Percentiles rank a stretch among this genome's conserved stretches.
Conservation (phyloP, 2,797 vertebrate species). For the Chelonia mydas region DNA sequence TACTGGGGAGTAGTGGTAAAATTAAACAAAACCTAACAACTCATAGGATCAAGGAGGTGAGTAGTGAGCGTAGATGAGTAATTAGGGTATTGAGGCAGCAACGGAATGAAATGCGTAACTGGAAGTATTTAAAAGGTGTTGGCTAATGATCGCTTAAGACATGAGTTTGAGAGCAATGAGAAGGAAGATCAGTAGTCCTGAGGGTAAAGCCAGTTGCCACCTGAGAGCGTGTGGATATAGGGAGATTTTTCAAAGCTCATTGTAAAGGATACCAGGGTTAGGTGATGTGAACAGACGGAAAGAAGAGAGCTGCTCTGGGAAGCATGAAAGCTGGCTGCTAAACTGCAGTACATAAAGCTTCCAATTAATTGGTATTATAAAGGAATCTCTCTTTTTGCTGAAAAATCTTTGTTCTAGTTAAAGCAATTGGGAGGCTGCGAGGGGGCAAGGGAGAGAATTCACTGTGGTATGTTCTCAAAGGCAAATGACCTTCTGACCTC, state of each 20-base stretch:
- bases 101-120: not conserved
- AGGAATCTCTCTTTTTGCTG: not conserved
- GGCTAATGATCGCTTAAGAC: not conserved
- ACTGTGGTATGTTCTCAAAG: not conserved
- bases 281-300: not conserved
- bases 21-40: not conserved
- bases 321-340: not conserved
- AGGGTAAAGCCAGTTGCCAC: not conserved
- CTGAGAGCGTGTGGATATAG: not conserved
- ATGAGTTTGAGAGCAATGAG: not conserved
- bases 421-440: not conserved
- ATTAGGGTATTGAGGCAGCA: not conserved
- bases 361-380: not conserved
- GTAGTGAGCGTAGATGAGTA: not conserved
- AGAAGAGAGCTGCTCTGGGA: not conserved
- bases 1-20: not conserved
- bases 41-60: not conserved
- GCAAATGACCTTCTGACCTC: not conserved
- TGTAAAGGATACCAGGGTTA: not conserved
- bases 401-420: not conserved
- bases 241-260: not conserved
- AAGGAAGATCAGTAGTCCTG: not conserved
- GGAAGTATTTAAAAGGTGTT: not conserved
- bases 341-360: not conserved
- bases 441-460: not conserved